Base-by-base conservation (phyloP, 2,797 vertebrate species). In the Macroramphosus scolopax region DNA sequence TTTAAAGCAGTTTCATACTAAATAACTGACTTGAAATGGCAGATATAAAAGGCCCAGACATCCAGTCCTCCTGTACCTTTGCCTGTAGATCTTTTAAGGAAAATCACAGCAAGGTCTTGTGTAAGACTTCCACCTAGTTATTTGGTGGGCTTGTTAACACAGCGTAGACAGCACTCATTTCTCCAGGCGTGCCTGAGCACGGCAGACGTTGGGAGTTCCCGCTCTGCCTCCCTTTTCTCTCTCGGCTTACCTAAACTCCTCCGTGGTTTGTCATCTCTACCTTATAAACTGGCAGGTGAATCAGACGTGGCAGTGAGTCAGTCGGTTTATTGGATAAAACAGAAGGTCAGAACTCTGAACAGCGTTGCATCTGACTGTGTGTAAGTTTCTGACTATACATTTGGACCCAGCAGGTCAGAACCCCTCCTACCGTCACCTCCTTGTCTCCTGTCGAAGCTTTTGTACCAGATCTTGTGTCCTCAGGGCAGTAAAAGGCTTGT, bases 111-210 rank as follows among this genome's bases (percentile, higher is more conserved):
- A 59, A 39, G 43, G 57, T 66, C 47, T 68, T 72, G 76, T 71
- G 69, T 70, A 47, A 74, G 52, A 69, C 38, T 61, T 55, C 16
- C 42, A 83, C 68, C 77, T 70, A 51, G 45, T 80, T 31, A 77
- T 83, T 78, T 71, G 72, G 49, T 63, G 56, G 61, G 55, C 68
- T 86, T 84, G 81, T 87, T 78, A 78, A 84, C 71, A 63, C 57
- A 65, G 22, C 5, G 4, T 20, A 37, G 35, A 71, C 57, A 73
- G 66, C 51, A 41, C 58, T 74, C 67, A 75, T 76, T 63, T 78
- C 36, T 61, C 51, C 2, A 41, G 74, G 53, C 84, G 77, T 72
- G 83, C 48, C 80, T 73, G 71, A 82, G 59, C 84, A 80, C 0
- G 51, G 68, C 20, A 6, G 29, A 40, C 39, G 55, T 51, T 9